Base-by-base conservation (phyloP, 2,888 invertebrate genomes). In the Buathra laborator region DNA sequence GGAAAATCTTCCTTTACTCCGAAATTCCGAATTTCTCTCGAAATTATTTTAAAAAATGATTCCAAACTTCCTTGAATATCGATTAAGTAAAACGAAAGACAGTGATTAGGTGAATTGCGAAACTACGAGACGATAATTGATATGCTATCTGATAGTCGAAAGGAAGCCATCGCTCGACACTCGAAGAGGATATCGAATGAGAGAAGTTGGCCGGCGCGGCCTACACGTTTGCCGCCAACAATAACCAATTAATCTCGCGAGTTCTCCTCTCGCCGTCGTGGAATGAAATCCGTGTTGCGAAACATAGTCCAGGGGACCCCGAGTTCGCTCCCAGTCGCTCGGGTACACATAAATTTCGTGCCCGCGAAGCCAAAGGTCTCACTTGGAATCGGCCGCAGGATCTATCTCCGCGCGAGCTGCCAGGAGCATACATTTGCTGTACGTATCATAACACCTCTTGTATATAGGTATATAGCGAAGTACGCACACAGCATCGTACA, bases 231-330 rank as follows among this genome's bases (percentile, higher is more conserved):
- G 48, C 12, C 16, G 75, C 64, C 82, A 70, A 83, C 82, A 78
- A 83, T 83, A 67, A 66, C 64, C 67, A 78, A 83, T 83, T 83
- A 78, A 78, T 72, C 71, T 72, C 37, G 16, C 44, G 32, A 68
- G 43, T 12, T 43, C 46, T 51, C 46, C 66, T 67, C 44, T 76
- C 46, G 64, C 53, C 66, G 64, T n/a, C 68, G 48, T 48, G 24
- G 32, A 75, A 64, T 75, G 46, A 75, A 75, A 75, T 48, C 56
- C 56, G 64, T 14, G 64, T 75, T 75, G 64, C 75, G 32, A 74
- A 48, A 48, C 32, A 37, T 43, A 53, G 56, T 32, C n/a, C 43
- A 56, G 12, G 19, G 37, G 37, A 7, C 37, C 37, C 37, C 56
- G 19, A 10, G 24, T 16, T 46, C 53, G 70, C 56, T 19, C 43